Evolutionary conservation across 2,888 invertebrate species (phyloP).

Genomic region (Lissonota sp.): DNA sequence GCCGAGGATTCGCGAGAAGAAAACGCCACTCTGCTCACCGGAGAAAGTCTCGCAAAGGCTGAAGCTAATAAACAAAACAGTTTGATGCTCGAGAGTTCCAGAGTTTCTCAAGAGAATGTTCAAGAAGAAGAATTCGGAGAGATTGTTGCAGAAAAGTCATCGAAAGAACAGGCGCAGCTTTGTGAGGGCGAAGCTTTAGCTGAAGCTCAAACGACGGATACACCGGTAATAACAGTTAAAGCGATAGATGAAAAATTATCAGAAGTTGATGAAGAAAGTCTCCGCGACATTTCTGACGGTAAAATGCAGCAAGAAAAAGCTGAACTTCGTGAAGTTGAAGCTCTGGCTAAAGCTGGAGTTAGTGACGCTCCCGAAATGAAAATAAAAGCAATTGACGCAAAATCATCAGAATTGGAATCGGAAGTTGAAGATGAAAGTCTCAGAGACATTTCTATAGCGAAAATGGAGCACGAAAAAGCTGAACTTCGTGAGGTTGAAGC

Average conservation of each 20-base stretch:
- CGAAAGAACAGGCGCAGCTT: constrained; percentile 27
- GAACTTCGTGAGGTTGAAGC: constrained; percentile 15
- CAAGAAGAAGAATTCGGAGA: constrained; percentile 30
- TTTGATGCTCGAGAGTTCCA: constrained; percentile 34
- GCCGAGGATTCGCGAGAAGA: constrained; percentile 28
- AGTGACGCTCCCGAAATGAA: constrained; percentile 6
- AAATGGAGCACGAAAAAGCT: constrained; percentile 21
- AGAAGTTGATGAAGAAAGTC: constrained; percentile 71
- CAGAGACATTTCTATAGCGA: constrained; percentile 22
- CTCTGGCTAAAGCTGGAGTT: background rate
- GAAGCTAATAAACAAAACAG: constrained; percentile 19
- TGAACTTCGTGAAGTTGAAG: constrained; percentile 20
- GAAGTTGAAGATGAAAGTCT: constrained; percentile 29
- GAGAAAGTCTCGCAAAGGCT: constrained; percentile 31
- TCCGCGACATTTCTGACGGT: constrained; percentile 55
- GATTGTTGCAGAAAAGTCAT: constrained; percentile 29
- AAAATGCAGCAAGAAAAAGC: constrained; percentile 42
- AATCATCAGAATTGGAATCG: constrained; percentile 12
- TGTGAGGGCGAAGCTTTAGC: constrained; percentile 27
- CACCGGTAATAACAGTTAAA: constrained; percentile 57
- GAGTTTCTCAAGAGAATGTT: constrained; percentile 36
- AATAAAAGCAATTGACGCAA: constrained; percentile 2
- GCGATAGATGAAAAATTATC: constrained; percentile 30
- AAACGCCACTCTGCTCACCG: constrained; percentile 24
- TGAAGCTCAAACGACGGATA: constrained; percentile 16